Conservation (phyloP, 2,797 vertebrate genomes). For the Esox lucius region DNA sequence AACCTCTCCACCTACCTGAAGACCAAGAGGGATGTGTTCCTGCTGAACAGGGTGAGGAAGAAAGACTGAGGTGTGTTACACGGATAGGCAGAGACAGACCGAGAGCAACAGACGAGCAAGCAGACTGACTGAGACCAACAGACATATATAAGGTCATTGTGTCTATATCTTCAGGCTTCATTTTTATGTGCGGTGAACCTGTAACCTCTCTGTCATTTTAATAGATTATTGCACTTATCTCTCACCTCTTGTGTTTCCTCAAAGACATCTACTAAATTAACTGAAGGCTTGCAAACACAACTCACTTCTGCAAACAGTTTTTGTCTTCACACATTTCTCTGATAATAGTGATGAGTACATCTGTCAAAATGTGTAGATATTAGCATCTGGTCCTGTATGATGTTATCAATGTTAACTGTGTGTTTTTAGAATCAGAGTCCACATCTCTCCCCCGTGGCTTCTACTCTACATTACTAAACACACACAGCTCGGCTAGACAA, state of each 20-base stretch:
- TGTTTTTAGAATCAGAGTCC: no score
- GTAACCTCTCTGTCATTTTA: neutral
- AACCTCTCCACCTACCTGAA: conserved; percentile 93
- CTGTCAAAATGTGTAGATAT: conserved; percentile 41
- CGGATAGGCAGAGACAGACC: no score
- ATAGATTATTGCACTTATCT: neutral
- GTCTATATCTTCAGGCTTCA: neutral
- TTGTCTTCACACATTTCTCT: conserved; percentile 39
- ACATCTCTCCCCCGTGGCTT: neutral
- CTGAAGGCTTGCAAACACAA: neutral
- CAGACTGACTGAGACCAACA: neutral
- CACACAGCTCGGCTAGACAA: no score
- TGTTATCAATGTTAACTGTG: neutral
- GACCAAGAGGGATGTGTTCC: conserved; percentile 87
- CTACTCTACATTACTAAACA: neutral
- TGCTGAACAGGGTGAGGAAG: conserved; percentile 78
- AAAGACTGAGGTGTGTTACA: no score
- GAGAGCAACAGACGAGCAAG: neutral
- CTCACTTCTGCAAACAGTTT: conserved; percentile 57
- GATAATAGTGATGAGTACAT: conserved; percentile 13
- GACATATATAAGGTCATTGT: neutral
- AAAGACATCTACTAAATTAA: neutral
- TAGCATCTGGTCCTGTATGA: neutral
- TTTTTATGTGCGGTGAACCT: neutral
- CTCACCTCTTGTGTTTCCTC: conserved; percentile 12